Base-by-base conservation (phyloP, 2,888 invertebrate genomes). In the Tricholauxania praeusta region DNA sequence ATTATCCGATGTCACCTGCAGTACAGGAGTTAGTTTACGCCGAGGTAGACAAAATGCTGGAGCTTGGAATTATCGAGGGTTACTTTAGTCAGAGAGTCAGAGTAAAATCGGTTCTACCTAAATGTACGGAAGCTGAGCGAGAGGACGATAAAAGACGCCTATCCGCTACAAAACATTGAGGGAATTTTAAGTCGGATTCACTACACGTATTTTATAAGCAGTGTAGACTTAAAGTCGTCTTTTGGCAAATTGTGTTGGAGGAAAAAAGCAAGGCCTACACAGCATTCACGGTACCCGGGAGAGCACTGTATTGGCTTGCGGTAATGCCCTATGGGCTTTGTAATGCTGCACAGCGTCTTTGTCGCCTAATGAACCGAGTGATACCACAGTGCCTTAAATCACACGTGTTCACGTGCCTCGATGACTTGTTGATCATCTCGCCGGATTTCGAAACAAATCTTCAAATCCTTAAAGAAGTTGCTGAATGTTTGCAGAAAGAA, bases 31-130 rank as follows among this genome's bases (percentile, higher is more conserved):
- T 74, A 19, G 53, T 75, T 7, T 74, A 75, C 60, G 62, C 59
- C 12, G 82, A 83, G 70, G 73, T 84, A 0, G 82, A 84, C 19
- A 67, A 79, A 4, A 84, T 84, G 83, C 48, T 83, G 5, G 2
- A 82, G 69, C 39, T 51, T 72, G 7, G 68, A 69, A 72, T 70
- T 55, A 32, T 72, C 69, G 14, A 71, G 73, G 0, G 65, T 71
- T 10, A 72, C 73, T 0, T 22, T 78, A 0, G 74, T 75, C 3
- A 62, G 72, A 15, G 73, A 76, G 39, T 63, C 74, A 3, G 65
- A 52, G 6, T 74, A 76, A 22, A 78, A 77, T 12, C 66, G 77
- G 0, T 59, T 76, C 1, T 76, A 72, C 28, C 28, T 75, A 1
- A 75, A 75, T 28, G 66, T 71, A 55, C 3, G 14, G 63, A 7